Evolutionary conservation across 2,888 invertebrate species (phyloP).

Genomic region (Thyatira batis): DNA sequence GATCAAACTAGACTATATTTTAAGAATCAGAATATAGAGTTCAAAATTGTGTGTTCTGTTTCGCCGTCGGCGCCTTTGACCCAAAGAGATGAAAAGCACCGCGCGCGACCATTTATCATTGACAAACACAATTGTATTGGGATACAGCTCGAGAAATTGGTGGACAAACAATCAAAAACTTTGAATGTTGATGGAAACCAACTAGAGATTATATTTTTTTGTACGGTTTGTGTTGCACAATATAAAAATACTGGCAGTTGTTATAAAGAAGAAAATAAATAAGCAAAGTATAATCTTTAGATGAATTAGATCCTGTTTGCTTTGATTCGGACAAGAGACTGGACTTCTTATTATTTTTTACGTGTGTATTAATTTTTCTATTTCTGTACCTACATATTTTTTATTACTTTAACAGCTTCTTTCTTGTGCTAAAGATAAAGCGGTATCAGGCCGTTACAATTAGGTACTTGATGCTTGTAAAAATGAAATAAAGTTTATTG

Average conservation of each 20-base stretch:
- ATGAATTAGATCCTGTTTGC: too few species aligned
- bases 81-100: conserved; percentile 76
- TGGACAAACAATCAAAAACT: conserved; percentile 75
- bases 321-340: too few species aligned
- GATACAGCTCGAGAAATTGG: conserved; percentile 74
- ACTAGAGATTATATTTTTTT: conserved; percentile 23
- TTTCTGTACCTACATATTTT: too few species aligned
- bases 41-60: conserved; percentile 32
- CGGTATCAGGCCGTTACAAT: too few species aligned
- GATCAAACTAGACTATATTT: conserved; percentile 36
- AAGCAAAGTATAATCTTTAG: too few species aligned
- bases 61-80: conserved; percentile 72
- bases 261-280: background rate
- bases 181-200: conserved; percentile 55
- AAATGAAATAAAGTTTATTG: too few species aligned
- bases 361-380: too few species aligned
- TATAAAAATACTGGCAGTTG: background rate
- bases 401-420: too few species aligned
- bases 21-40: conserved; percentile 33
- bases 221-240: conserved; percentile 8
- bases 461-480: too few species aligned
- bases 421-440: too few species aligned
- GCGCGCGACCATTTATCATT: conserved; percentile 80
- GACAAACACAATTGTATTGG: conserved; percentile 81
- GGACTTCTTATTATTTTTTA: too few species aligned